Evolutionary conservation across 2,113 vertebrate genomes (phyloP).

Genomic region (Nicator chloris): DNA sequence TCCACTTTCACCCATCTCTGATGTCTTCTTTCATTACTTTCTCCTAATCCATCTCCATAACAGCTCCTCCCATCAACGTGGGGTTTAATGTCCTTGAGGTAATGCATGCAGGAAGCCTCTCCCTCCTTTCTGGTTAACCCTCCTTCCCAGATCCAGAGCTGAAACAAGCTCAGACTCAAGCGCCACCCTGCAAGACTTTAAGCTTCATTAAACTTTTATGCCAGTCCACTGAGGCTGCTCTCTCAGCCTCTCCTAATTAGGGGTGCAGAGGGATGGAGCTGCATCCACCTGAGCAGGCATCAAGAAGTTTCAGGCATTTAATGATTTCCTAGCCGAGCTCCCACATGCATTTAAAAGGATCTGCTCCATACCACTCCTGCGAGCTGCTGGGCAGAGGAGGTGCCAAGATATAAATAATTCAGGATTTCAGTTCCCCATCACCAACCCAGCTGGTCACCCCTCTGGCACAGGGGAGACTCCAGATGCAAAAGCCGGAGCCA

Average conservation of each 20-base stretch:
- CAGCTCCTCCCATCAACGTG: neutral
- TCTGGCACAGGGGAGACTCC: neutral
- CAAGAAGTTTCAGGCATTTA: slow-evolving; percentile 45
- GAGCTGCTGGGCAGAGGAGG: neutral
- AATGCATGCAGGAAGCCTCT: neutral
- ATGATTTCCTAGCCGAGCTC: slow-evolving; percentile 41
- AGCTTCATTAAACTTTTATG: slow-evolving; percentile 71
- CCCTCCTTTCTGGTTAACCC: slow-evolving; percentile 25
- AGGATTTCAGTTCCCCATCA: neutral
- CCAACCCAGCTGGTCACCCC: neutral
- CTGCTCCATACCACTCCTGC: neutral
- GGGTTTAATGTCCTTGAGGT: neutral
- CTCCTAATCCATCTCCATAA: neutral
- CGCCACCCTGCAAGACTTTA: neutral
- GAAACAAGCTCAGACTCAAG: neutral
- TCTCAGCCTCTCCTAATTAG: slow-evolving; percentile 42
- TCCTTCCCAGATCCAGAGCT: neutral
- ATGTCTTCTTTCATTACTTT: neutral
- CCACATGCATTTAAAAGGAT: slow-evolving; percentile 23
- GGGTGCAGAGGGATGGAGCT: neutral
- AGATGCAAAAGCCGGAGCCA: neutral
- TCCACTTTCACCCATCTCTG: neutral
- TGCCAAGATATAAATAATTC: slow-evolving; percentile 1
- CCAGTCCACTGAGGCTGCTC: neutral
- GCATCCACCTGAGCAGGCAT: slow-evolving; percentile 26